Evolutionary conservation across 2,888 invertebrate genomes (phyloP), one percentile per base, ranked within the genome.

Genomic region (Subacronicta megacephala): DNA sequence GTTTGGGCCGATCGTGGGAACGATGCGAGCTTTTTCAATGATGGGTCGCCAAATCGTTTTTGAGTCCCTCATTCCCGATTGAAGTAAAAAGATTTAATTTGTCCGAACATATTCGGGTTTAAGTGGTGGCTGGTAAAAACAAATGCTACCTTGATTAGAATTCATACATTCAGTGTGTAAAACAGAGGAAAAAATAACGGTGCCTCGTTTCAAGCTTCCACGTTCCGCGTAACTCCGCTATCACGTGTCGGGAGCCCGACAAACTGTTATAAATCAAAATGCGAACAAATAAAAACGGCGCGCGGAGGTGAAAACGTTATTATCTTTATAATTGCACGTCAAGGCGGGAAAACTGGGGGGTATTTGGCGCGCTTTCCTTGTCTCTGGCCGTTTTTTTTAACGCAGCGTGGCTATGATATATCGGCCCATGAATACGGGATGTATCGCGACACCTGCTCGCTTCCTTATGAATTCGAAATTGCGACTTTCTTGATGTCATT

Each of bases 321-420:
- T 94, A 94, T 93, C 93, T 93, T 92, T 94, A 91, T 94, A 94
- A 94, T 94, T 94, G 94, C 92, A 93, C 91, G 93, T 94, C 94
- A 93, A 88, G 88, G 82, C 85, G 87, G 86, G 86, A 85, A 87
- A 87, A 82, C 83, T 78, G 79, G 78, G 78, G 83, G 80, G 80
- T 80, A 84, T 83, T 85, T 81, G 78, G 78, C 83, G 78, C 75
- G 75, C 79, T 83, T 82, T 82, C 75, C 79, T 70, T 70, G 72
- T 79, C 82, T 80, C 80, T 78, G 78, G 73, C 68, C 64, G 62
- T 76, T 80, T 85, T 84, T 83, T 87, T 87, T 81, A 82, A 79
- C 82, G 81, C 74, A 68, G 57, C 65, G 64, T 58, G 66, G 79
- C 81, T 84, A 90, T 93, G 94, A 94, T 94, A 92, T 93, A 94